These are phyloP conservation scores for Catharus ustulatus DNA, from an alignment of 2,797 vertebrate species.

Conservation along the genomic window DNA sequence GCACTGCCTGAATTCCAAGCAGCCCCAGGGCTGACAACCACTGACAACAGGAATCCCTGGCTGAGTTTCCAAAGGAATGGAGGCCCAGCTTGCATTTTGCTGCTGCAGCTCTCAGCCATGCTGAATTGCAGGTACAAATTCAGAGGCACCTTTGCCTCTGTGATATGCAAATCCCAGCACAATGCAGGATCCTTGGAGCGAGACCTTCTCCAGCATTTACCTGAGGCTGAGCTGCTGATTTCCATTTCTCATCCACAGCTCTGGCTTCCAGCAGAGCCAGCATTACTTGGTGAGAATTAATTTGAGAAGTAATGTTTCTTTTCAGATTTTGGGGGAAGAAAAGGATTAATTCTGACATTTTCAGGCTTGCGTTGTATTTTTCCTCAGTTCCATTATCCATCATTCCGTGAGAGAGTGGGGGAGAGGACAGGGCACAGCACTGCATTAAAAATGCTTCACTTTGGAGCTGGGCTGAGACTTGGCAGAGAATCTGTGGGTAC, in stretches of 20 bases:
- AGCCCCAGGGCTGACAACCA: not conserved
- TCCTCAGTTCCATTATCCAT: not conserved
- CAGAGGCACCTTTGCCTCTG: not conserved
- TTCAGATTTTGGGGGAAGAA: not conserved
- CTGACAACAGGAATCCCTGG: not conserved
- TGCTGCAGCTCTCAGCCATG: not conserved
- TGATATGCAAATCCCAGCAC: slow-evolving; percentile 36
- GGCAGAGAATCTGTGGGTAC: not conserved
- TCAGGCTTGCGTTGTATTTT: not conserved
- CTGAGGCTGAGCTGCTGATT: slow-evolving; percentile 31
- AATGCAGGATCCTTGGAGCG: not conserved
- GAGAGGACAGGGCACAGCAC: not conserved
- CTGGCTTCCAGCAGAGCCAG: slow-evolving; percentile 40
- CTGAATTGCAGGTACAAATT: not conserved
- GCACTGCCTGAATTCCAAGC: not conserved
- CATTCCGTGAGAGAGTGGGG: not conserved
- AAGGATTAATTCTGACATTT: slow-evolving; percentile 42
- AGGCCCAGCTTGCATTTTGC: not conserved
- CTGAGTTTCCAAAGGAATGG: not conserved
- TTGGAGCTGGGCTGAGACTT: not conserved
- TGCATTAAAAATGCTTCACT: not conserved
- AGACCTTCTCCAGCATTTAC: slow-evolving; percentile 18
- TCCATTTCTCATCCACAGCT: slow-evolving; percentile 27
- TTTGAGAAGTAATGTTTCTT: slow-evolving; percentile 34
- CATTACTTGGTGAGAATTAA: slow-evolving; percentile 24